phyloP scores from a whole-genome alignment of 2,113 vertebrate species.

The Lucifuga dentata region DNA sequence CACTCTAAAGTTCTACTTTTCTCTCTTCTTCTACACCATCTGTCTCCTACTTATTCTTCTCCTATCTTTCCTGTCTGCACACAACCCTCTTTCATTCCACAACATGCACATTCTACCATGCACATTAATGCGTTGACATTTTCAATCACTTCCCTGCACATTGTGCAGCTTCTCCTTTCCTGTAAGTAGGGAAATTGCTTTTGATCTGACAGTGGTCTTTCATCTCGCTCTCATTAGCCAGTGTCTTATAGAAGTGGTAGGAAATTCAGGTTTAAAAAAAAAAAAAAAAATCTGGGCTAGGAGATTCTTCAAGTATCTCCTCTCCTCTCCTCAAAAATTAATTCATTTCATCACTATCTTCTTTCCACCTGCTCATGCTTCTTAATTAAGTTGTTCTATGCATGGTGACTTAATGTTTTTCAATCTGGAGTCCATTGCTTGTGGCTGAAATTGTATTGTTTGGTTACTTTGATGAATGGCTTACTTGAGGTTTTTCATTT shows the following conservation, averaged over 20 bases:
- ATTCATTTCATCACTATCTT: conserved; percentile 20
- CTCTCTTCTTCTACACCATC: conserved; percentile 38
- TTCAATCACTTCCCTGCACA: conserved; percentile 11
- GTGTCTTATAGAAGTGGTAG: conserved; percentile 17
- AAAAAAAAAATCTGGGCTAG: conserved; percentile 2
- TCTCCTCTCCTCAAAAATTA: conserved; percentile 14
- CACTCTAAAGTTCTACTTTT: conserved; percentile 22
- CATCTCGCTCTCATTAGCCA: conserved; percentile 50
- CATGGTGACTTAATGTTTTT: conserved; percentile 25
- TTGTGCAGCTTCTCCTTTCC: conserved; percentile 10
- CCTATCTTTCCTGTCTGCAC: conserved; percentile 14
- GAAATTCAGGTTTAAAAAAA: conserved; percentile 6
- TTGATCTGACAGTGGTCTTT: conserved; percentile 39
- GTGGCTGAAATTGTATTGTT: neutral
- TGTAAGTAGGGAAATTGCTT: conserved; percentile 20
- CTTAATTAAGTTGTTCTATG: conserved; percentile 39
- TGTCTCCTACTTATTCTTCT: conserved; percentile 50
- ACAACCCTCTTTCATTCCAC: conserved; percentile 2
- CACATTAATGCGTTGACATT: too few relatives aligned
- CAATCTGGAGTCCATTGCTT: conserved; percentile 25
- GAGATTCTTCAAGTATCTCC: conserved; percentile 26
- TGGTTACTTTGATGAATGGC: conserved; percentile 41
- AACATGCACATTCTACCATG: conserved; percentile 1
- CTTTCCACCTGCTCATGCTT: conserved; percentile 22
- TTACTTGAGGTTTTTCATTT: conserved; percentile 34